Conservation (phyloP, 2,797 vertebrate genomes). For the Hydrophis major region DNA sequence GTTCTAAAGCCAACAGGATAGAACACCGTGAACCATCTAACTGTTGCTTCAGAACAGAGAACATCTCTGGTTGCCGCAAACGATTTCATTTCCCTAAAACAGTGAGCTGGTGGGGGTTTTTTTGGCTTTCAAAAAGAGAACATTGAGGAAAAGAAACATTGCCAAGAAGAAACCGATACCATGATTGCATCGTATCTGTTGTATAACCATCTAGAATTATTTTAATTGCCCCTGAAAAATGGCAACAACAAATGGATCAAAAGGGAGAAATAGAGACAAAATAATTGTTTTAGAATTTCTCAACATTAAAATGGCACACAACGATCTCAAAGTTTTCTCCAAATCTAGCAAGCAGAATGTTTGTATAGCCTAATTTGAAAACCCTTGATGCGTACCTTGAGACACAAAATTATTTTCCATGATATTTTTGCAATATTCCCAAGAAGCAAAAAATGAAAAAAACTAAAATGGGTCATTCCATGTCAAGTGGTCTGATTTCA, state of each 20-base stretch:
- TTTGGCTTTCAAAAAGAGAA: not conserved
- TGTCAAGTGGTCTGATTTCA: too few species aligned
- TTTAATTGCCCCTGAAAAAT: not conserved
- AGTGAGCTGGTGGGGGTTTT: not conserved
- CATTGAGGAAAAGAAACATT: not conserved
- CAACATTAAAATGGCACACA: not conserved
- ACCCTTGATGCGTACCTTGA: not conserved
- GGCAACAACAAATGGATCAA: not conserved
- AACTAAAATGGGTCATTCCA: not conserved
- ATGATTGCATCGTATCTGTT: not conserved
- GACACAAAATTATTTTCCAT: not conserved
- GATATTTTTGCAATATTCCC: not conserved
- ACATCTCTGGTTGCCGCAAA: not conserved
- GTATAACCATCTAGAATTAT: not conserved
- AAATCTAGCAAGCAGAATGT: not conserved
- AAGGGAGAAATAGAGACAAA: not conserved
- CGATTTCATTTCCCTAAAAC: not conserved
- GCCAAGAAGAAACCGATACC: not conserved
- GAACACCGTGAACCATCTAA: not conserved
- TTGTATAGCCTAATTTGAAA: not conserved
- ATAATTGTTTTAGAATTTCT: not conserved
- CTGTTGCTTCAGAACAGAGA: not conserved
- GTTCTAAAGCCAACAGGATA: slow-evolving; percentile 62
- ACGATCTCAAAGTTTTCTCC: not conserved
- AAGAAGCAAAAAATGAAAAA: not conserved